Conservation (phyloP, 2,888 invertebrate species). For the Orgyia antiqua region DNA sequence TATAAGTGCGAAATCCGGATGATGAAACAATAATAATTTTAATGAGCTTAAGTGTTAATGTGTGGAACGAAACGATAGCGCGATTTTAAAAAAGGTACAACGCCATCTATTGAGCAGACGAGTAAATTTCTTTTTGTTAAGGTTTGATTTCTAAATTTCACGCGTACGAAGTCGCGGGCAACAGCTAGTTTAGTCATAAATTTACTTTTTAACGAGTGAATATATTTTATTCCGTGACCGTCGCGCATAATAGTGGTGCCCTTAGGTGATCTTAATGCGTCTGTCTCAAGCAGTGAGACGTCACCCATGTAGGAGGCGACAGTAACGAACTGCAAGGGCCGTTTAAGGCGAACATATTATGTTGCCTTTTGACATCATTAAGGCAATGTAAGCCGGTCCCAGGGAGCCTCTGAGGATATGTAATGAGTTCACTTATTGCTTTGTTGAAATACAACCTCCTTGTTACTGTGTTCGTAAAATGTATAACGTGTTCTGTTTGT, state of each 20-base stretch:
- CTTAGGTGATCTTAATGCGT: slow-evolving; percentile 43
- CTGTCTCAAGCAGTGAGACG: slow-evolving; percentile 59
- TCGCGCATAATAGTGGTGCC: slow-evolving; percentile 42
- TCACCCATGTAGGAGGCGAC: slow-evolving; percentile 50
- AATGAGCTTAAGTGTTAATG: no score
- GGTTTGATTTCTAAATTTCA: no score
- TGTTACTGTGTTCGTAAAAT: no score
- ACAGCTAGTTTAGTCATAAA: no score
- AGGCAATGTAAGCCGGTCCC: slow-evolving; percentile 36
- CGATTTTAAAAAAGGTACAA: no score
- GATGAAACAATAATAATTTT: no score
- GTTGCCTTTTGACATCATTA: slow-evolving; percentile 74
- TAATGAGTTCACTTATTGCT: slow-evolving; percentile 38
- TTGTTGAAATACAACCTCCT: slow-evolving; percentile 30
- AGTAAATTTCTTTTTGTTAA: no score
- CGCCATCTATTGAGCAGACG: no score
- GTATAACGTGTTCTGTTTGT: no score
- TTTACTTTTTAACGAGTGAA: slow-evolving; percentile 43
- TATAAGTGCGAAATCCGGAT: no score
- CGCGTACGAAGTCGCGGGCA: no score
- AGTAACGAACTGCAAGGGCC: slow-evolving; percentile 64
- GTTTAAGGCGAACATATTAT: slow-evolving; percentile 64
- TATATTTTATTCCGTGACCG: slow-evolving; percentile 35
- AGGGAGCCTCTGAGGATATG: slow-evolving; percentile 31
- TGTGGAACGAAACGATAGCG: no score